A percentile compares a stretch with the other conserved stretches of the same genome.
Evolutionary conservation across 2,888 invertebrate species (phyloP).

Genomic region (Acrobasis repandana): DNA sequence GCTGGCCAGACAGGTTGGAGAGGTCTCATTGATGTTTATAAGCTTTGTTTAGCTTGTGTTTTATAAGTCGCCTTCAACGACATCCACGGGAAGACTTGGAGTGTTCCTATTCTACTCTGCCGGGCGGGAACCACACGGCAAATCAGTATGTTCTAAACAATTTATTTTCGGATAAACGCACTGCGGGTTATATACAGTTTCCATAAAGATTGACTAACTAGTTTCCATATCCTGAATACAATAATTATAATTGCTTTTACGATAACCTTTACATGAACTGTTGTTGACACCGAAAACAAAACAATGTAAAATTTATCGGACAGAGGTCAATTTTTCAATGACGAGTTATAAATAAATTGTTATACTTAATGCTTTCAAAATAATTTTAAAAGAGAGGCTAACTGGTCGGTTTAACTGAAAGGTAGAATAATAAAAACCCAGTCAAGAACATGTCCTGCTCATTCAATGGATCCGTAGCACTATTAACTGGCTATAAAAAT

Average conservation of each 20-base stretch:
- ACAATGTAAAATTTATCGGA: neutral
- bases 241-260: neutral
- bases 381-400: neutral
- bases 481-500: neutral
- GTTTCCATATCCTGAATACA: neutral
- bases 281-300: neutral
- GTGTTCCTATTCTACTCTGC: too few species aligned
- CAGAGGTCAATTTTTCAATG: slow-evolving; percentile 7
- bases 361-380: neutral
- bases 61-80: too few species aligned
- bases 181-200: too few species aligned
- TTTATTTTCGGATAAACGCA: too few species aligned
- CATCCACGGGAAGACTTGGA: too few species aligned
- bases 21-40: too few species aligned
- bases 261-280: neutral
- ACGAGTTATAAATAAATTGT: neutral
- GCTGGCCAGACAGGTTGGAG: too few species aligned
- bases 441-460: neutral
- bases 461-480: neutral
- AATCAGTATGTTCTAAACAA: too few species aligned
- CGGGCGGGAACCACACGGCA: too few species aligned
- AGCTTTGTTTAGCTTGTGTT: too few species aligned
- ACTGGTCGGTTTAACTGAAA: slow-evolving; percentile 3
- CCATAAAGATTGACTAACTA: too few species aligned
- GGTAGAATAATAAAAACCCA: slow-evolving; percentile 1